Base-by-base conservation (phyloP, 2,888 invertebrate species). In the Drosophila melanosoma region DNA sequence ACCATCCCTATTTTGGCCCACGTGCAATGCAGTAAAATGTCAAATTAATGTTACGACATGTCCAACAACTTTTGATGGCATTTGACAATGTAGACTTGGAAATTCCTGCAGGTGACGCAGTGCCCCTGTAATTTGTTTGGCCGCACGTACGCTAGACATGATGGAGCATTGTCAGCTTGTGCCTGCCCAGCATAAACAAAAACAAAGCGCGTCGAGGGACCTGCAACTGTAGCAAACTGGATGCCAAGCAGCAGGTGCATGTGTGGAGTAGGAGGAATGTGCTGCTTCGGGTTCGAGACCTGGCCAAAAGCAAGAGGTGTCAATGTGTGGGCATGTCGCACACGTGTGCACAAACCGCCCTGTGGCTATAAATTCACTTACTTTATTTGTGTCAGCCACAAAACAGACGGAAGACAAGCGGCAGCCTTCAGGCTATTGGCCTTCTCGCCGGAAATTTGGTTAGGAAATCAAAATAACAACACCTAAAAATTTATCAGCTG, bases 101-200 rank as follows among this genome's bases (percentile, higher is more conserved):
- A 89, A 91, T 87, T 90, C 88, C 88, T 83, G 90, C 89, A 89
- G 91, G 90, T 91, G 89, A 89, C 86, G 86, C 83, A 81, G 83
- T 89, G 83, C 81, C 90, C 76, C 73, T 89, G 90, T 91, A 91
- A 89, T 89, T 91, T 89, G 90, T 77, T 77, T 80, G 80, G 76
- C 86, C 82, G 82, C 88, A 83, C 80, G 85, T 85, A 85, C 85
- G 57, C 63, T 74, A 64, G 69, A 74, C 83, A 84, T 89, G 79
- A 82, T 79, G 69, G 75, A 74, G 87, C 81, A 85, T 82, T 84
- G 87, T 84, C 82, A 82, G 79, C 76, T 75, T 89, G 89, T 84
- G 89, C 87, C 89, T 89, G 83, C 76, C 87, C 82, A 89, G 82
- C 87, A 87, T 90, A 87, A 90, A 80, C 85, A 90, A 84, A 82